Evolutionary conservation across 2,888 invertebrate genomes (phyloP).

Genomic region (Prosopocoilus inquinatus): DNA sequence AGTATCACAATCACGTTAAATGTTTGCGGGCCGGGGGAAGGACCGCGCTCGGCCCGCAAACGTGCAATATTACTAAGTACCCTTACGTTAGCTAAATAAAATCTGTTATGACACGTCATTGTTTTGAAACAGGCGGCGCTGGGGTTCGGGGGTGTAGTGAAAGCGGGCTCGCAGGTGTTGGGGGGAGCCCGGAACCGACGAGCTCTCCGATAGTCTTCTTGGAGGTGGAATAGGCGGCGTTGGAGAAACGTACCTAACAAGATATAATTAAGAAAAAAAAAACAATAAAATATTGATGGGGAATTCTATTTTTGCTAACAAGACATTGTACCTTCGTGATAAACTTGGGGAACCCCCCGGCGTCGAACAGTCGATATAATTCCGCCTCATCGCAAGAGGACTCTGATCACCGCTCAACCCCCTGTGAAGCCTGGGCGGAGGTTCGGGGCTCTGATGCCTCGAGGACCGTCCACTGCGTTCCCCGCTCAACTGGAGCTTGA

Average conservation of each 20-base stretch:
- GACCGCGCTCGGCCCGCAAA: background rate
- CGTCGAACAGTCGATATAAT: constrained; percentile 55
- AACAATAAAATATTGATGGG: too few species aligned
- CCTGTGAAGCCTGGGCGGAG: constrained; percentile 55
- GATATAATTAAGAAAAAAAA: background rate
- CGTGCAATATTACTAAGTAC: constrained; percentile 4
- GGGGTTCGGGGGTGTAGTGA: constrained; percentile 60
- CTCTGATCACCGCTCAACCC: constrained; percentile 45
- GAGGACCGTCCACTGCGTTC: constrained; percentile 50
- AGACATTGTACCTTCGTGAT: constrained; percentile 52
- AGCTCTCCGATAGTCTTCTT: constrained; percentile 65
- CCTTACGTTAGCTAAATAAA: constrained; percentile 14
- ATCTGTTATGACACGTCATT: constrained; percentile 45
- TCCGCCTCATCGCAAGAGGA: constrained; percentile 60
- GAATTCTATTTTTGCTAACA: constrained; percentile 21
- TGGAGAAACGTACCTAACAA: constrained; percentile 58
- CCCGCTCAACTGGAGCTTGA: constrained; percentile 71
- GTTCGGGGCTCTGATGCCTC: constrained; percentile 60
- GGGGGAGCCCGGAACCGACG: constrained; percentile 68
- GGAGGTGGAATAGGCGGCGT: constrained; percentile 63
- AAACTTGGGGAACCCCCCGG: constrained; percentile 54
- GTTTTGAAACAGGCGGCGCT: constrained; percentile 54
- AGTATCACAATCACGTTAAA: constrained; percentile 3
- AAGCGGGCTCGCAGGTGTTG: constrained; percentile 64
- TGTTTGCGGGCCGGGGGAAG: background rate